Conservation (phyloP, 2,797 vertebrate genomes). For the Danio jaintianensis region DNA sequence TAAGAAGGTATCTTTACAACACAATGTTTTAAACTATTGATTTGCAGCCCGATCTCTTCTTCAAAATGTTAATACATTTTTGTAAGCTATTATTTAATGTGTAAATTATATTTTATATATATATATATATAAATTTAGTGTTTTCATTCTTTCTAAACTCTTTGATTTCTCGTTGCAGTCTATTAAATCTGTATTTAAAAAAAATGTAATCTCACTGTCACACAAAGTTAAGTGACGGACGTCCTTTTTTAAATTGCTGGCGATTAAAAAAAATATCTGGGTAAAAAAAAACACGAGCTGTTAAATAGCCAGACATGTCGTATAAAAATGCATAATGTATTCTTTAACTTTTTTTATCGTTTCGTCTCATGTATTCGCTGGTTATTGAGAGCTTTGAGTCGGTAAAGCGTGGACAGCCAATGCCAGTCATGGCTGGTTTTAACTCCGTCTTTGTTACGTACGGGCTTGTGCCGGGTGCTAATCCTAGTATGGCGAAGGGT, state of each 20-base stretch:
- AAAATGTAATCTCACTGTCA: too few relatives aligned
- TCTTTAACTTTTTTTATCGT: neutral
- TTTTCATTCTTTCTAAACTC: too few relatives aligned
- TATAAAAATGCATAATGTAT: neutral
- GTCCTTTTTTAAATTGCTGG: constrained; percentile 54
- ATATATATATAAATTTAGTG: too few relatives aligned
- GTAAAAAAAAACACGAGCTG: neutral
- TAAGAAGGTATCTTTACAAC: constrained; percentile 40
- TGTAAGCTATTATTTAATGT: neutral
- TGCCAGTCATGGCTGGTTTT: constrained; percentile 58
- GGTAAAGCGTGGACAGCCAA: constrained; percentile 28
- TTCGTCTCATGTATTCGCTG: neutral
- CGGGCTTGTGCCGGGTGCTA: constrained; percentile 25
- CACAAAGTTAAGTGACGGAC: constrained; percentile 36
- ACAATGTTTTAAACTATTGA: neutral
- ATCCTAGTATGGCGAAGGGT: neutral
- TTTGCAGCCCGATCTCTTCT: fast-evolving
- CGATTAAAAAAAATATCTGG: neutral
- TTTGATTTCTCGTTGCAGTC: too few relatives aligned
- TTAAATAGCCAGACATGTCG: neutral
- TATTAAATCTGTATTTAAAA: neutral
- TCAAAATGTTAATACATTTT: neutral
- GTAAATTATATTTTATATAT: neutral
- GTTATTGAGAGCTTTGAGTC: neutral
- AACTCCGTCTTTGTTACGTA: constrained; percentile 53